Evolutionary conservation across 1,140 invertebrate species (phyloP), one percentile per base, ranked within the genome.

Genomic region (Ceratina australensis): DNA sequence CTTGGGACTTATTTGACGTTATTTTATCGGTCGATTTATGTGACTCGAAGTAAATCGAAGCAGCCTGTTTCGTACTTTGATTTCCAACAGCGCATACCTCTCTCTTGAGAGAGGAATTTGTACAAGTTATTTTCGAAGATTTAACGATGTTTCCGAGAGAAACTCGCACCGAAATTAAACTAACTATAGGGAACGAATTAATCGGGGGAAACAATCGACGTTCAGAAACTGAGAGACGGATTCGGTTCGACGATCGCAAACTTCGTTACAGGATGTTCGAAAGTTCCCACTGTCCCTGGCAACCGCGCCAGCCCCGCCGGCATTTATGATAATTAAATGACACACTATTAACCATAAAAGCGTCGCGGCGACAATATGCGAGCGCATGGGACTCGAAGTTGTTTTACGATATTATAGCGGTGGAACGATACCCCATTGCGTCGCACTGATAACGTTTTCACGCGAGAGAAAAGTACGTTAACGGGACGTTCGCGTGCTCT

Each of bases 281-380:
- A 74, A 74, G 72, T 74, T 74, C 13, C 52, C 13, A n/a, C 33
- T 2, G 12, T n/a, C 49, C 18, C 16, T 54, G 65, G 22, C 52
- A 50, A 15, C 24, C 15, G 20, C 49, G n/a, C 16, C 13, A 15
- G 49, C 0, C 61, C 20, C 28, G 28, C 1, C 26, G 42, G 52
- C 72, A 50, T 67, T 74, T 67, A 74, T 74, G 72, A 74, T 74
- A 60, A 68, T 76, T 76, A 76, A 76, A 76, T 76, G 73, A 50
- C 42, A 49, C 65, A 42, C 73, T 69, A 68, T 76, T 76, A 76
- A 50, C 64, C 54, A 60, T 76, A 69, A 76, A 76, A 76, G 73
- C 65, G 24, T 68, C 24, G 10, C 42, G 28, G 12, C 73, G 64
- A 69, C 73, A 68, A 76, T 75, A 75, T 33, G 33, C 22, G 20